These are phyloP conservation scores for Idaea straminata DNA, from an alignment of 2,888 invertebrate species.

Conservation along the genomic window DNA sequence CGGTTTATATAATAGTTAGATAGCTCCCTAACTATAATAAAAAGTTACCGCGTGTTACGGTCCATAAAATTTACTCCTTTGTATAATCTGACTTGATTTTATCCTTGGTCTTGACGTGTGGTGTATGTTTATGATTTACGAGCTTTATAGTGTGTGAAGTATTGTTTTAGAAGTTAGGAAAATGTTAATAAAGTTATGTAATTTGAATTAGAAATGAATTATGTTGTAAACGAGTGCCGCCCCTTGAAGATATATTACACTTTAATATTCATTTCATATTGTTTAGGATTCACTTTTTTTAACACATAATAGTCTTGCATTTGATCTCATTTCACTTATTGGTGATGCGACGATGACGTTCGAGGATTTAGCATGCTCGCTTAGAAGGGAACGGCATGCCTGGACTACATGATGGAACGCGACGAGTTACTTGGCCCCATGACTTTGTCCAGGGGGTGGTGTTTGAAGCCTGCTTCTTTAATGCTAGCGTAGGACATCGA, in stretches of 20 bases:
- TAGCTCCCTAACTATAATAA: too few relatives aligned
- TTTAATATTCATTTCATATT: not conserved
- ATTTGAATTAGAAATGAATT: slow-evolving; percentile 16
- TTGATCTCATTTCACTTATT: too few relatives aligned
- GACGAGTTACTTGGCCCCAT: too few relatives aligned
- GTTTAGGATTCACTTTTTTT: not conserved
- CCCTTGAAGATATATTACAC: not conserved
- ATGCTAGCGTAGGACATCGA: too few relatives aligned
- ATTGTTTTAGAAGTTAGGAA: not conserved
- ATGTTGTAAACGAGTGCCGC: slow-evolving; percentile 13
- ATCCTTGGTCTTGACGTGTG: not conserved
- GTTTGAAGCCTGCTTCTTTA: too few relatives aligned
- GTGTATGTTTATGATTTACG: slow-evolving; percentile 13
- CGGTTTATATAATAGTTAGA: too few relatives aligned
- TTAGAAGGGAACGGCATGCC: too few relatives aligned
- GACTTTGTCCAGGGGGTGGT: too few relatives aligned
- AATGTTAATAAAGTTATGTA: not conserved
- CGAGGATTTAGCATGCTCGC: too few relatives aligned
- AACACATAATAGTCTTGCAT: too few relatives aligned
- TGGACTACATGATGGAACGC: too few relatives aligned
- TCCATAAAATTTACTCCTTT: slow-evolving; percentile 46
- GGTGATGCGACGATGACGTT: too few relatives aligned
- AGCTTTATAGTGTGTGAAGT: not conserved
- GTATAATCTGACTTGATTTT: not conserved
- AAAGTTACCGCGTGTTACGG: slow-evolving; percentile 44